A percentile compares a stretch with the other conserved stretches of the same genome.
Evolutionary conservation across 1,140 invertebrate genomes (phyloP).

Genomic region (Oppia nitens): DNA sequence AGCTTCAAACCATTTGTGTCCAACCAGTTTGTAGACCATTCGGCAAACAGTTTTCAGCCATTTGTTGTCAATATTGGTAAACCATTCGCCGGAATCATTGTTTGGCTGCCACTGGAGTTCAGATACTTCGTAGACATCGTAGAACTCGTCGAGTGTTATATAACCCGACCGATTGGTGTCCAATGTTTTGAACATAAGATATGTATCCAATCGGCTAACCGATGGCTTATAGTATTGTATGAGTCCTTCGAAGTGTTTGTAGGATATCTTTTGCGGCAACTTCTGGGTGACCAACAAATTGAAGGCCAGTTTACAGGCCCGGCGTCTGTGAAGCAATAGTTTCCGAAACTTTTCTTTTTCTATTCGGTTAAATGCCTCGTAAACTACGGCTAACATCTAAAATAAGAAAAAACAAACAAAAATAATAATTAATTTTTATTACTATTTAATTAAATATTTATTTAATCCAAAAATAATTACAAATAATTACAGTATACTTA

Average conservation of each 20-base stretch:
- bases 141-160: conserved; percentile 54
- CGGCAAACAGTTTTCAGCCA: conserved; percentile 43
- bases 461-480: conserved; percentile 2
- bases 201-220: conserved; percentile 54
- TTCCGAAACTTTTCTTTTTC: conserved; percentile 75
- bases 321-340: conserved; percentile 59
- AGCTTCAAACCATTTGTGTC: conserved; percentile 50
- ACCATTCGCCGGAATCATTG: conserved; percentile 43
- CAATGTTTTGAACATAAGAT: conserved; percentile 62
- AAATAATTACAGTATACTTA: conserved; percentile 29
- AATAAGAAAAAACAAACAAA: neutral
- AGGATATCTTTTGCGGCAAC: conserved; percentile 41
- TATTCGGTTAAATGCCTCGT: conserved; percentile 69
- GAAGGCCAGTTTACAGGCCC: conserved; percentile 67
- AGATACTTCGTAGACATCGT: conserved; percentile 52
- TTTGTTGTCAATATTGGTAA: conserved; percentile 36
- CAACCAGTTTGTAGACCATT: conserved; percentile 41
- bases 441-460: no score
- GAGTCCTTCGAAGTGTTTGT: conserved; percentile 61
- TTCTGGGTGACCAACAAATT: conserved; percentile 48
- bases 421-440: no score
- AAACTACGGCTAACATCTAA: conserved; percentile 71
- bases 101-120: conserved; percentile 49
- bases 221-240: conserved; percentile 58
- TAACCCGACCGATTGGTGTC: conserved; percentile 44